Conservation (phyloP, 2,888 invertebrate genomes). For the Notodonta dromedarius region DNA sequence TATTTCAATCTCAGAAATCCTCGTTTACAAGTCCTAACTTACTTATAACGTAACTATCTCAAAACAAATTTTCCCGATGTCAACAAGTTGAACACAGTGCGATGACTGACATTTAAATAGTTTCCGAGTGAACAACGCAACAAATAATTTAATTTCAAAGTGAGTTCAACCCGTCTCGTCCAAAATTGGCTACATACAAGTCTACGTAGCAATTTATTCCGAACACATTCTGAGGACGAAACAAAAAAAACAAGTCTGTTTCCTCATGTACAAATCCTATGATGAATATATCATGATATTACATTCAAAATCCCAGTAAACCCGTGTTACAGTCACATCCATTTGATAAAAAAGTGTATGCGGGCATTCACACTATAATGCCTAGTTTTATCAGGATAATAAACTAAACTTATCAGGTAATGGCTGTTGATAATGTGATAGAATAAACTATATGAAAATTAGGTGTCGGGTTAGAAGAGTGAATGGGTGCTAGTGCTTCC, state of each 20-base stretch:
- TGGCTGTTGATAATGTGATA: no score
- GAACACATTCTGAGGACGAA: no score
- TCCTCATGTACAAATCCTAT: background rate
- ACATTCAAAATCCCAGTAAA: no score
- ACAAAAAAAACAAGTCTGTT: background rate
- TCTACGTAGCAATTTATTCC: background rate
- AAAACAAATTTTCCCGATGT: background rate
- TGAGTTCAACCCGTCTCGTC: background rate
- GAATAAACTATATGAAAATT: no score
- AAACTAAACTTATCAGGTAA: no score
- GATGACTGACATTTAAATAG: slow-evolving; percentile 3
- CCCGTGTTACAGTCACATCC: no score
- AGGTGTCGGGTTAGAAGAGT: no score
- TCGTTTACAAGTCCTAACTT: slow-evolving; percentile 6
- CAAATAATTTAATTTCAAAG: background rate
- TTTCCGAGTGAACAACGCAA: background rate
- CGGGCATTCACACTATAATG: no score
- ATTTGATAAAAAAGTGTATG: no score
- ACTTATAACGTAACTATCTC: background rate
- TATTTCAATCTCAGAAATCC: slow-evolving; percentile 5
- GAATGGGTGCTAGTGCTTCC: no score
- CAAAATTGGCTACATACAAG: background rate
- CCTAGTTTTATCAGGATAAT: no score
- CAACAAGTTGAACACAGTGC: background rate
- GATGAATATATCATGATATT: no score